These are phyloP conservation scores for Neocrepidodera transversa DNA, from an alignment of 2,888 invertebrate genomes.

Conservation along the genomic window DNA sequence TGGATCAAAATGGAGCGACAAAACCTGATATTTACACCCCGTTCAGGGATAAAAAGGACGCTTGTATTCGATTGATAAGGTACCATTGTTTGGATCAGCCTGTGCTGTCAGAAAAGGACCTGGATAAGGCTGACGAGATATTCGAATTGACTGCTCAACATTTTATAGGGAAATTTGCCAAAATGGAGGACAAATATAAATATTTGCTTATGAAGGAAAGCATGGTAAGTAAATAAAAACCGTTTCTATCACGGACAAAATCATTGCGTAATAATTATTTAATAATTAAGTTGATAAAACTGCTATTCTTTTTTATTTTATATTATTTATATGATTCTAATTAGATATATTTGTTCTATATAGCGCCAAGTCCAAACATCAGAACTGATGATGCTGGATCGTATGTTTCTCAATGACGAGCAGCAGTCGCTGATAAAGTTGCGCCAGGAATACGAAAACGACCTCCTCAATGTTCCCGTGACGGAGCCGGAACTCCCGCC, in stretches of 20 bases:
- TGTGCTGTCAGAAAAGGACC: constrained; percentile 68
- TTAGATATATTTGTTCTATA: constrained; percentile 41
- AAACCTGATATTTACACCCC: constrained; percentile 77
- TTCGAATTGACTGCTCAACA: constrained; percentile 73
- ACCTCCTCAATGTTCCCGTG: constrained; percentile 39
- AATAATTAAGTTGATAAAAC: no score
- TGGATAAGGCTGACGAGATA: constrained; percentile 73
- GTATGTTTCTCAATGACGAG: constrained; percentile 76
- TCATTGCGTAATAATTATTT: no score
- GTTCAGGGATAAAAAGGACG: constrained; percentile 75
- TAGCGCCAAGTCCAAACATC: constrained; percentile 77
- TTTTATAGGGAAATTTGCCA: constrained; percentile 72
- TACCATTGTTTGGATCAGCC: constrained; percentile 80
- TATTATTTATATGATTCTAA: not conserved
- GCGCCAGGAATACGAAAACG: constrained; percentile 61
- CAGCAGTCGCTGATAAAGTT: constrained; percentile 69
- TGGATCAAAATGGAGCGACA: constrained; percentile 76
- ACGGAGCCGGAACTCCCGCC: constrained; percentile 32
- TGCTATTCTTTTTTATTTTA: no score
- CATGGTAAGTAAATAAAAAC: constrained; percentile 66
- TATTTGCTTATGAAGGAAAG: constrained; percentile 78
- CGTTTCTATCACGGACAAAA: no score
- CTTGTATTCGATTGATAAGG: constrained; percentile 75
- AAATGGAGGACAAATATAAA: constrained; percentile 77
- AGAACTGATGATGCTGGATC: constrained; percentile 78